A percentile compares a stretch with the other conserved stretches of the same genome.
phyloP scores from a whole-genome alignment of 2,797 vertebrate genomes.

The Cryptoprocta ferox region DNA sequence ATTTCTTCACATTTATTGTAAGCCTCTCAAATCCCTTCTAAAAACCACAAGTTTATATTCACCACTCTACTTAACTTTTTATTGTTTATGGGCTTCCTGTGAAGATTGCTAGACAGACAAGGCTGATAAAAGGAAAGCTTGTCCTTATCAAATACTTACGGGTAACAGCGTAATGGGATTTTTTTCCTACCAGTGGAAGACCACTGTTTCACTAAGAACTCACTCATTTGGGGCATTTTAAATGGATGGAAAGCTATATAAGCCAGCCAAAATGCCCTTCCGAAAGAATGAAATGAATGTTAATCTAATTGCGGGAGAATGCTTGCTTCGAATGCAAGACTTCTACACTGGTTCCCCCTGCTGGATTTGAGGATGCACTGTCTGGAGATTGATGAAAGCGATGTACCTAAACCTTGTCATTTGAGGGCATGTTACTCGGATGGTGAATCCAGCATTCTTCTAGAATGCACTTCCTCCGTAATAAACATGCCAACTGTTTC shows the following conservation, averaged over 20 bases:
- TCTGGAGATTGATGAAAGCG: constrained; percentile 52
- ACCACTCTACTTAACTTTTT: constrained; percentile 27
- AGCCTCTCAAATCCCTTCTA: constrained; percentile 56
- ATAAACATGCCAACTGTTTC: not conserved
- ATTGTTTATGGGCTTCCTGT: constrained; percentile 4
- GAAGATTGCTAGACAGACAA: not conserved
- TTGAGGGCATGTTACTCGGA: constrained; percentile 8
- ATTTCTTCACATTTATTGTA: constrained; percentile 41
- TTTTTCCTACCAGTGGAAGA: constrained; percentile 48
- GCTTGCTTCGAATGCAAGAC: constrained; percentile 74
- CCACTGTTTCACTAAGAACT: constrained; percentile 64
- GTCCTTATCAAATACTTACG: constrained; percentile 67
- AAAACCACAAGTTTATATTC: constrained; percentile 54
- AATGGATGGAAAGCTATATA: constrained; percentile 28
- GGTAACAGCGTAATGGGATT: constrained; percentile 51
- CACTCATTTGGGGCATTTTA: constrained; percentile 42
- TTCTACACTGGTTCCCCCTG: constrained; percentile 88
- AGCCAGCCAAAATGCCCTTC: constrained; percentile 24
- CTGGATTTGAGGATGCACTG: constrained; percentile 82
- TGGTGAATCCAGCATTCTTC: constrained; percentile 13
- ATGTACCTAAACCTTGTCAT: constrained; percentile 12
- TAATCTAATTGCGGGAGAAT: constrained; percentile 67
- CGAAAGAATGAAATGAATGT: constrained; percentile 51
- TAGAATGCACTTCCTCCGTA: not conserved
- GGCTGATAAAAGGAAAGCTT: constrained; percentile 19